Base-by-base conservation (phyloP, 2,113 vertebrate species). In the Fulmarus glacialis region DNA sequence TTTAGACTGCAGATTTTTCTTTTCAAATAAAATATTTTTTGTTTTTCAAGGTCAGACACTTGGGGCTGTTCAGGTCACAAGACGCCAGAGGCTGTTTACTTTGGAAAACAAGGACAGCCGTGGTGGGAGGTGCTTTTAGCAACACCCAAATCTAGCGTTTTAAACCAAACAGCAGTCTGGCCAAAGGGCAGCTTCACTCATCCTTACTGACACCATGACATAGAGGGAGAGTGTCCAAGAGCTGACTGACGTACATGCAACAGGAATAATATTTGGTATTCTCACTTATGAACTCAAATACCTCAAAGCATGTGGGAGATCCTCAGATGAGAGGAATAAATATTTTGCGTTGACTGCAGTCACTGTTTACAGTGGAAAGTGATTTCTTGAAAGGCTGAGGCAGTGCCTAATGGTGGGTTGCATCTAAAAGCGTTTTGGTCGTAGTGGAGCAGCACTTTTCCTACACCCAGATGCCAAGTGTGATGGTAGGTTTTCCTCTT, bases 91-190 rank as follows among this genome's bases (percentile, higher is more conserved):
- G 34, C 53, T 85, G 85, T 96, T 97, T 94, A 66, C 86, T 92
- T 97, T 97, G 93, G 84, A 94, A 97, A 96, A 97, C 88, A 95
- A 94, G 73, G 87, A 75, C 83, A 82, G 86, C 82, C 12, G 12
- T 15, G 4, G 86, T 89, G 77, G 94, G 95, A 89, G 88, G 82
- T 89, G 88, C 81, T 90, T 91, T 88, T 77, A 91, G 87, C 67
- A 94, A 80, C 91, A 96, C 55, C 74, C 87, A 84, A 87, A 90
- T 63, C 72, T 68, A 74, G 45, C 3, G 1, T 92, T 94, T 86
- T 93, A 91, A 97, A 94, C 38, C 91, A 87, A 94, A 97, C 80
- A 96, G 48, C 52, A 48, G 60, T 45, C 66, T 93, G 94, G 91
- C 82, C 88, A 94, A 92, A 97, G 94, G 88, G 93, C 95, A 87